Evolutionary conservation across 2,797 vertebrate species (phyloP), one percentile per base, ranked within the genome.

Genomic region (Lepilemur septentrionalis): DNA sequence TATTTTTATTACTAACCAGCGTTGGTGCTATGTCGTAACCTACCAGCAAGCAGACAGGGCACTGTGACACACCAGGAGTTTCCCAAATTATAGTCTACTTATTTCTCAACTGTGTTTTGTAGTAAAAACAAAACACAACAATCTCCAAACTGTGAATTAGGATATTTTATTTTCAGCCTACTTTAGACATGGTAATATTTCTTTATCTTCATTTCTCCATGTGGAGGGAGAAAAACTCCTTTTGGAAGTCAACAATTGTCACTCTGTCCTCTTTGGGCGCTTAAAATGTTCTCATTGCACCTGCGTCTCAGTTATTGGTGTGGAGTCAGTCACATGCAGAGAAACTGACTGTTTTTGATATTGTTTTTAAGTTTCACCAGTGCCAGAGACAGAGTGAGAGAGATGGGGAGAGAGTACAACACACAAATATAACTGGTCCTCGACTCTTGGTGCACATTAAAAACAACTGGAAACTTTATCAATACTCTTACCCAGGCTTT

Each of bases 121-220:
- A 80, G n/a, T 32, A 57, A 65, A 96, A 80, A 38, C 30, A 80
- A 78, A 70, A 61, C 4, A 57, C 11, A 91, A 59, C n/a, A 81
- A 78, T 59, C 8, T 15, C 4, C 0, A 20, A 57, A 50, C 48
- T 90, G 23, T 25, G 41, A 92, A 82, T 87, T n/a, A 70, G n/a
- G 32, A 43, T 69, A 43, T 38, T 86, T 92, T 92, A 59, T 87
- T 92, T 97, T 97, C 59, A 70, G 57, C 35, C 8, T 38, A 63
- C 2, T 65, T 72, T 75, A 73, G 7, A 69, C 91, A 35, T 86
- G 46, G 52, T 22, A 80, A 14, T 76, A 82, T 46, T 94, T 85
- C 20, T 48, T 46, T 28, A 70, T 50, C 23, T 95, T 90, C 2
- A 73, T 87, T 90, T 94, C 55, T 79, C 32, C 35, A 50, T 22